phyloP scores from a whole-genome alignment of 2,113 vertebrate genomes.

The Papio anubis region DNA sequence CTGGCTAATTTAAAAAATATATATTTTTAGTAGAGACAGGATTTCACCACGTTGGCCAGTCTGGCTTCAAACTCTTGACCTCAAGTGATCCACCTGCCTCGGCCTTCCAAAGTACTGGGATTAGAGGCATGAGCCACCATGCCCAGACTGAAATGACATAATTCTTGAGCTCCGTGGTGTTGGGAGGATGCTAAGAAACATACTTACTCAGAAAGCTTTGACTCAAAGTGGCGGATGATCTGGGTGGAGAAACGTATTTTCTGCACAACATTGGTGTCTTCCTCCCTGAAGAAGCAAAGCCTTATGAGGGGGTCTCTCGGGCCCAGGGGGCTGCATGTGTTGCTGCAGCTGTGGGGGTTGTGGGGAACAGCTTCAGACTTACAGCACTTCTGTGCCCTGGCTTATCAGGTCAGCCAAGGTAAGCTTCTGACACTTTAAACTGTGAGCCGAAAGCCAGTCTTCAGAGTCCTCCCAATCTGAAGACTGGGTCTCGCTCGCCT shows the following conservation, averaged over 20 bases:
- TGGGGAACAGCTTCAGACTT: slow-evolving; percentile 62
- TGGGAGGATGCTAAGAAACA: neutral
- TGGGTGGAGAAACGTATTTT: slow-evolving; percentile 78
- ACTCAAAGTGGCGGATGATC: slow-evolving; percentile 78
- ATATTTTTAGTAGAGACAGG: too few relatives aligned
- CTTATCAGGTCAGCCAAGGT: slow-evolving; percentile 82
- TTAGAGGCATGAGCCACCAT: too few relatives aligned
- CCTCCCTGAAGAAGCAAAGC: slow-evolving; percentile 73
- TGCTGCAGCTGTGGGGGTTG: neutral
- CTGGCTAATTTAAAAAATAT: too few relatives aligned
- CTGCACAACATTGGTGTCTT: neutral
- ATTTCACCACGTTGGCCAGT: too few relatives aligned
- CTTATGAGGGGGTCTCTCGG: neutral
- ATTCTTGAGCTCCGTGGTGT: neutral
- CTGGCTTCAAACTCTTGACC: too few relatives aligned
- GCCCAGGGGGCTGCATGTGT: neutral
- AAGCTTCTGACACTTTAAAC: slow-evolving; percentile 82
- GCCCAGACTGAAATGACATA: neutral
- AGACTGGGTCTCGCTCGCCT: slow-evolving; percentile 4
- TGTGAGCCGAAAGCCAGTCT: slow-evolving; percentile 83
- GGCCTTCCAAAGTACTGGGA: too few relatives aligned
- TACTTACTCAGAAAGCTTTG: slow-evolving; percentile 85
- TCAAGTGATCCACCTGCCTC: too few relatives aligned
- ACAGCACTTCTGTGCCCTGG: slow-evolving; percentile 71
- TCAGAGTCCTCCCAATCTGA: slow-evolving; percentile 73